Evolutionary conservation across 53 echinoderm and acorn worm genomes (phyloP), one percentile per base, ranked within the genome.

Genomic region (Arbacia lixula): DNA sequence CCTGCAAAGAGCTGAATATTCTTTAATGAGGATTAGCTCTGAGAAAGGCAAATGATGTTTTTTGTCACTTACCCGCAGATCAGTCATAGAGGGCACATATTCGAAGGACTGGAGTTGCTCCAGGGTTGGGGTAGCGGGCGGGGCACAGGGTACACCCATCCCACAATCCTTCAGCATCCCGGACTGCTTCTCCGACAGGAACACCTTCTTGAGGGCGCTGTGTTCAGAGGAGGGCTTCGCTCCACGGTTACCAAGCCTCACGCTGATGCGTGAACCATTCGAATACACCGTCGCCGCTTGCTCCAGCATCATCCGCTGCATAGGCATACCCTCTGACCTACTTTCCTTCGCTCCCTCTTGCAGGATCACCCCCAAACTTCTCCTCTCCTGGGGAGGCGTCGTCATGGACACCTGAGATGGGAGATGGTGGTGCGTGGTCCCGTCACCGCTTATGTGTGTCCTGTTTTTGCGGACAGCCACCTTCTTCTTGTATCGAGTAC

Each of bases 181-280:
- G 31, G 99, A 99, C 89, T 99, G 99, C 41, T 80, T 94, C 67
- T 99, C 99, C 19, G 99, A 99, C 68, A 95, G 84, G 68, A 88
- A 99, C 29, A 99, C 88, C 65, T 90, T 92, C 32, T 83, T 92
- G 29, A 91, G 24, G 1, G 53, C 25, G 1, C 50, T 25, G 32
- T 58, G 60, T 5, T 69, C 67, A 31, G 61, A 21, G 24, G 49
- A 63, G n/a, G 29, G 29, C 1, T 38, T 32, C 61, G 27, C 37
- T 21, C 19, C 17, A 10, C 19, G 28, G 34, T 49, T 62, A 33
- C 82, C 42, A 62, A 81, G 31, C 41, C 64, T 62, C 49, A 81
- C 64, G n/a, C 33, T 42, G 38, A 81, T n/a, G 1, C 46, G 64
- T 25, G 39, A 63, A 8, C 64, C 64, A 32, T 17, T 50, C 26